Evolutionary conservation across 35 echinoderm and acorn worm genomes (phyloP).

Genomic region (Heliocidaris tuberculata): DNA sequence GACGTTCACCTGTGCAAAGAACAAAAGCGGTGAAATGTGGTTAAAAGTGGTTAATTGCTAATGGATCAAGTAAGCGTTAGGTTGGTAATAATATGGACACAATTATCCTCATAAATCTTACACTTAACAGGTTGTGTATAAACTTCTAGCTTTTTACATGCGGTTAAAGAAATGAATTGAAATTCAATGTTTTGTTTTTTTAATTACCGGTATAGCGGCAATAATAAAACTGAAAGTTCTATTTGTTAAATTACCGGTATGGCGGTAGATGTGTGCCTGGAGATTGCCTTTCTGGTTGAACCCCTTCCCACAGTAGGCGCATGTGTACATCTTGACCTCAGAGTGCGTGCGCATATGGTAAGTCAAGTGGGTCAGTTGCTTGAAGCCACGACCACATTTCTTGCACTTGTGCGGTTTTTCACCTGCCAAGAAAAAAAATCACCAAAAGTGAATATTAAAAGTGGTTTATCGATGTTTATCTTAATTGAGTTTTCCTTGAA

Average conservation of each 20-base stretch:
- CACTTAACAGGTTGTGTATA: too few species aligned
- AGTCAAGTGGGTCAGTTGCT: conserved; percentile 95
- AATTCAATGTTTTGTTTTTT: too few species aligned
- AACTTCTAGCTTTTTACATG: too few species aligned
- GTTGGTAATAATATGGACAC: too few species aligned
- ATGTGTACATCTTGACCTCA: conserved; percentile 98
- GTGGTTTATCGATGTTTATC: background rate
- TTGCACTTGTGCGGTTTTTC: conserved; percentile 99
- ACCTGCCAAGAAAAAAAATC: conserved; percentile 58
- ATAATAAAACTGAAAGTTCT: too few species aligned
- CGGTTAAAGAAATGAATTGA: too few species aligned
- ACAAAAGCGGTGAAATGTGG: background rate
- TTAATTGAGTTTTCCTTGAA: background rate
- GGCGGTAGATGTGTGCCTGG: conserved; percentile 97
- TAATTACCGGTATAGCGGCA: too few species aligned
- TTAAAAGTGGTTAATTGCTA: background rate
- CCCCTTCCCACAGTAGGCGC: conserved; percentile 97
- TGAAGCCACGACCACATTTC: conserved; percentile 97
- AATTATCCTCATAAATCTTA: too few species aligned
- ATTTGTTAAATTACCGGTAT: conserved; percentile 76
- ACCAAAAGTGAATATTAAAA: background rate
- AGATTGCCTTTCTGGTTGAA: conserved; percentile 99
- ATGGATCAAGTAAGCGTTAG: background rate
- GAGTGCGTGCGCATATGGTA: conserved; percentile 99
- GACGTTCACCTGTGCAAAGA: conserved; percentile 81